Conservation (phyloP, 2,797 vertebrate genomes). For the Neostethus bicornis region DNA sequence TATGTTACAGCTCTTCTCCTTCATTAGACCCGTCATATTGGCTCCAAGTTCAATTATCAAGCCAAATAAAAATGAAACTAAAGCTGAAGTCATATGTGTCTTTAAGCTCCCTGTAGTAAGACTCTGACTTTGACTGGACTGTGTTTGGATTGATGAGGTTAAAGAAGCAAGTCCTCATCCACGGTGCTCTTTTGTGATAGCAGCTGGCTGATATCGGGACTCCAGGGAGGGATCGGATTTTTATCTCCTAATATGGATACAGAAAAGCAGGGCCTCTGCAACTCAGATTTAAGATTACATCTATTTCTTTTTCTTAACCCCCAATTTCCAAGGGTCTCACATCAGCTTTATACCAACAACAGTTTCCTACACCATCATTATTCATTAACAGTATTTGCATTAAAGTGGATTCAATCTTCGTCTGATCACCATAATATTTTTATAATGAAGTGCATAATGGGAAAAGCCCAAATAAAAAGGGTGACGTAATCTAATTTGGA, state of each 20-base stretch:
- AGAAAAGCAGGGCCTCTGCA: conserved; percentile 41
- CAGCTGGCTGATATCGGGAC: conserved; percentile 57
- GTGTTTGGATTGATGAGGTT: conserved; percentile 64
- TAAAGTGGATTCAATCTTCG: conserved; percentile 61
- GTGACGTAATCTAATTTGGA: conserved; percentile 62
- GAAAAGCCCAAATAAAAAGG: conserved; percentile 25
- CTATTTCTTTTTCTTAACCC: conserved; percentile 21
- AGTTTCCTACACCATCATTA: conserved; percentile 61
- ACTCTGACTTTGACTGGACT: conserved; percentile 29
- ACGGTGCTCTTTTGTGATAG: conserved; percentile 55
- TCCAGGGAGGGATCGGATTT: conserved; percentile 40
- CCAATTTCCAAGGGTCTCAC: conserved; percentile 42
- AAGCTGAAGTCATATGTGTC: conserved; percentile 60
- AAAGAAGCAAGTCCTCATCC: conserved; percentile 52
- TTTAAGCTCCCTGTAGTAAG: conserved; percentile 49
- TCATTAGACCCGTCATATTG: conserved; percentile 27
- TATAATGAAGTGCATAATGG: conserved; percentile 35
- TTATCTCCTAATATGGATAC: conserved; percentile 46
- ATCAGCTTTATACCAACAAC: conserved; percentile 59
- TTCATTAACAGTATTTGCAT: conserved; percentile 43
- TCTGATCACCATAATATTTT: conserved; percentile 55
- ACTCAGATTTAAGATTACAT: conserved; percentile 38
- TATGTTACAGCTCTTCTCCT: conserved; percentile 10
- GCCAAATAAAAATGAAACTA: conserved; percentile 26
- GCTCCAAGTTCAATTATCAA: conserved; percentile 42